A percentile compares a stretch with the other conserved stretches of the same genome.
Evolutionary conservation across 2,113 vertebrate species (phyloP).

Genomic region (Rana temporaria): DNA sequence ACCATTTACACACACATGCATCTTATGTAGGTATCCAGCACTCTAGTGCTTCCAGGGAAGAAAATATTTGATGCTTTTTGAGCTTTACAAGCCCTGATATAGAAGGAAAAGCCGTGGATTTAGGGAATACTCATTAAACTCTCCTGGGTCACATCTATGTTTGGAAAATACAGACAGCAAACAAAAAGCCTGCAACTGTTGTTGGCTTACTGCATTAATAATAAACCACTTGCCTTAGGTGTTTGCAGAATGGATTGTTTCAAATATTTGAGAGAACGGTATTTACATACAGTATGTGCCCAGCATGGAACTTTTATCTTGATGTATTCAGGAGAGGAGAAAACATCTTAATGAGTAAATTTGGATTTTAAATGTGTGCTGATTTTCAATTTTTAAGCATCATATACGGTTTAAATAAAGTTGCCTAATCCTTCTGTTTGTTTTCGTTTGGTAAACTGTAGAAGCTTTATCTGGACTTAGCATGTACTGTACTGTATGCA

Average conservation of each 20-base stretch:
- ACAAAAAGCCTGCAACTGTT: conserved; percentile 23
- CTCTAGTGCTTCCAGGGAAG: neutral
- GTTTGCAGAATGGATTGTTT: conserved; percentile 44
- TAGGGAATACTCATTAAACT: conserved; percentile 22
- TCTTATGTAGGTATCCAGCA: no score
- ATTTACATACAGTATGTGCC: conserved; percentile 6
- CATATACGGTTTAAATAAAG: no score
- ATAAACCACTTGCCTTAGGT: conserved; percentile 33
- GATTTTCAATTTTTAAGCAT: neutral
- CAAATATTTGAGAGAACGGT: conserved; percentile 12
- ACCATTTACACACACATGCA: no score
- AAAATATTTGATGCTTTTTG: neutral
- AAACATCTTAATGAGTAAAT: neutral
- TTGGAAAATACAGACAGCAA: conserved; percentile 37
- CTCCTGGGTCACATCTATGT: conserved; percentile 15
- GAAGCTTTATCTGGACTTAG: no score
- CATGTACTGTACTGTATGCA: no score
- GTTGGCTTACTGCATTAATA: conserved; percentile 53
- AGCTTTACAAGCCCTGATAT: conserved; percentile 14
- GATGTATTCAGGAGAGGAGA: neutral
- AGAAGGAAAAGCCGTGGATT: conserved; percentile 9
- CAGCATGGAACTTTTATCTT: neutral
- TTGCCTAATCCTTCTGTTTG: no score
- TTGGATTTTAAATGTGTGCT: neutral
- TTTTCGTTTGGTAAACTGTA: no score